These are phyloP conservation scores for Bombus impatiens DNA, from an alignment of 1,140 invertebrate species.

Conservation along the genomic window DNA sequence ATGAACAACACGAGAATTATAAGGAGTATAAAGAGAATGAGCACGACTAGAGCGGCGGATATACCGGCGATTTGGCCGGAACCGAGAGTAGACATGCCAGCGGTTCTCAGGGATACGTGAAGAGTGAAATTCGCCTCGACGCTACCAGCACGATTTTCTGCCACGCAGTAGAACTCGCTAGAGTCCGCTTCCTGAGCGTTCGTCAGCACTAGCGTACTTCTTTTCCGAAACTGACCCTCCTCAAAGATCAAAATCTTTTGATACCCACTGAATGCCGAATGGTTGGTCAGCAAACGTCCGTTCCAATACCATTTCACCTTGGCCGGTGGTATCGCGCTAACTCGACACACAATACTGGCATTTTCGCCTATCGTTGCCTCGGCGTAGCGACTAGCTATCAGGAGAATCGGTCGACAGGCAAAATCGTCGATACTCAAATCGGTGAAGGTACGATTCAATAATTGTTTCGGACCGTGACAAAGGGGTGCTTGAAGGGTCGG, in stretches of 20 bases:
- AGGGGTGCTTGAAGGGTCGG: conserved; percentile 89
- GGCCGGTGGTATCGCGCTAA: conserved; percentile 91
- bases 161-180: conserved; percentile 94
- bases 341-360: conserved; percentile 91
- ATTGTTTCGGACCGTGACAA: conserved; percentile 87
- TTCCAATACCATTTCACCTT: conserved; percentile 94
- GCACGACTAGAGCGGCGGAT: conserved; percentile 90
- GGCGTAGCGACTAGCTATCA: conserved; percentile 88
- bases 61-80: conserved; percentile 93
- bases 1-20: conserved; percentile 89
- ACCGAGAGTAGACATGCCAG: conserved; percentile 90
- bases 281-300: conserved; percentile 90
- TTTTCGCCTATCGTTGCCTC: conserved; percentile 92
- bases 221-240: conserved; percentile 87
- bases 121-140: conserved; percentile 96
- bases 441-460: conserved; percentile 87
- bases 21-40: conserved; percentile 90
- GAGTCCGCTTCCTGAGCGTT: conserved; percentile 94
- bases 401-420: conserved; percentile 92
- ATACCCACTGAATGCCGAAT: conserved; percentile 90
- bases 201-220: conserved; percentile 91
- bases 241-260: conserved; percentile 92
- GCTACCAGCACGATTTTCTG: conserved; percentile 94
- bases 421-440: conserved; percentile 92
- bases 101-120: conserved; percentile 89